phyloP scores from a whole-genome alignment of 2,888 invertebrate genomes.

The Hylaea fasciaria region DNA sequence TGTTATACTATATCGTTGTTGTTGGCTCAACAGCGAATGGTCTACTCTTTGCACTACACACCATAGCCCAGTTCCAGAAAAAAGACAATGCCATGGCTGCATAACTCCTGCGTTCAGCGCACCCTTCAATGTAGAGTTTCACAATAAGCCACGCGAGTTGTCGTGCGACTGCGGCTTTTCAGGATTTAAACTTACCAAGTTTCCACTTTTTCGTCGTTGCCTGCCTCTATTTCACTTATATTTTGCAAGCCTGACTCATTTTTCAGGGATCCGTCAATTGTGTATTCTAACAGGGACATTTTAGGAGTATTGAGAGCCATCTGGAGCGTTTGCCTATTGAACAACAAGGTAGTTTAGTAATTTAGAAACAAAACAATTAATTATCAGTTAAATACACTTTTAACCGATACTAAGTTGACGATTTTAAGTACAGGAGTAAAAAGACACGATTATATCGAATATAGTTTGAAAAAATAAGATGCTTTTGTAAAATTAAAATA shows the following conservation, averaged over 20 bases:
- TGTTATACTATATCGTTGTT: no score
- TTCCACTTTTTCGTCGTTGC: not conserved
- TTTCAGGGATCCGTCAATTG: no score
- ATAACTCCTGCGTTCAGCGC: slow-evolving; percentile 24
- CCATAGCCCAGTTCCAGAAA: slow-evolving; percentile 26
- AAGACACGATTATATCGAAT: no score
- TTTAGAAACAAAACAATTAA: no score
- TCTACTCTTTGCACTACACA: slow-evolving; percentile 17
- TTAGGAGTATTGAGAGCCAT: no score
- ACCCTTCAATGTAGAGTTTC: slow-evolving; percentile 22
- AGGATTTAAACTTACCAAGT: slow-evolving; percentile 11
- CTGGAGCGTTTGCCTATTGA: no score
- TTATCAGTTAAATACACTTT: no score
- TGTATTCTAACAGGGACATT: no score
- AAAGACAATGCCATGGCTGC: slow-evolving; percentile 31
- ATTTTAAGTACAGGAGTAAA: no score
- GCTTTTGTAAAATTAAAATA: not conserved
- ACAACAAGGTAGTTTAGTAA: no score
- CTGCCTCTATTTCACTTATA: not conserved
- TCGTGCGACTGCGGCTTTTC: slow-evolving; percentile 17
- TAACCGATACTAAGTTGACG: no score
- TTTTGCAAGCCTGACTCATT: not conserved
- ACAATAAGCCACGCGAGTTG: slow-evolving; percentile 30
- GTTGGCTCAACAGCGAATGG: not conserved
- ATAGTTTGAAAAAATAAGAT: no score